Evolutionary conservation across 1,140 invertebrate genomes (phyloP), one percentile per base, ranked within the genome.

Genomic region (Aphelinus certus): DNA sequence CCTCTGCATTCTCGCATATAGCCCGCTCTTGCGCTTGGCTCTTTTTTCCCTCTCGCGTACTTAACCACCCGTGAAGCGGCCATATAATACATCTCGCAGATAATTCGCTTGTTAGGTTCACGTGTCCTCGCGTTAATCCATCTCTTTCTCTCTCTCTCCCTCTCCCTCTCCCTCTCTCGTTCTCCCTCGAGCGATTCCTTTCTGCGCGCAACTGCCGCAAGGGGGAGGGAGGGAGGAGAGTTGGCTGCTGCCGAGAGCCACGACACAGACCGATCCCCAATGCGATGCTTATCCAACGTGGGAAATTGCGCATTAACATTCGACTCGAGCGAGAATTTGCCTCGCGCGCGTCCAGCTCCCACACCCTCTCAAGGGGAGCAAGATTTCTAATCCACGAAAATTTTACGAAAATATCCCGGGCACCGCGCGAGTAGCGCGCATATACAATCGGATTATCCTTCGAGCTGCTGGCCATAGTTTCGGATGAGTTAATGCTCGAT

Each of bases 1-100:
- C n/a, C 51, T 62, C 53, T 69, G 26, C 26, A 26, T 26, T 26
- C 26, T 26, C 26, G 26, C 26, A 26, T 26, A 26, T 26, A 26
- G 26, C 26, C 26, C 26, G 26, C 26, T 26, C 26, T 26, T 26
- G 26, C 26, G 26, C 26, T 26, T 26, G 26, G 26, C 66, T 62
- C 42, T 67, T 58, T 65, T 70, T 71, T 78, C 61, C 47, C 75
- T 73, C 71, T 69, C 79, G 75, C 77, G 57, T 71, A 81, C 78
- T 85, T 84, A 85, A 85, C 84, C 82, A 84, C 83, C 82, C 84
- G 81, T 84, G 80, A 84, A 84, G 78, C 80, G 78, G 43, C 26
- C 55, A 76, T 76, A 79, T 80, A 81, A 85, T 84, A 84, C 83
- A 83, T 84, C 80, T 82, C 78, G 7, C 70, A 78, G 80, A 82